Evolutionary conservation across 2,113 vertebrate species (phyloP).

Genomic region (Empidonax alnorum): DNA sequence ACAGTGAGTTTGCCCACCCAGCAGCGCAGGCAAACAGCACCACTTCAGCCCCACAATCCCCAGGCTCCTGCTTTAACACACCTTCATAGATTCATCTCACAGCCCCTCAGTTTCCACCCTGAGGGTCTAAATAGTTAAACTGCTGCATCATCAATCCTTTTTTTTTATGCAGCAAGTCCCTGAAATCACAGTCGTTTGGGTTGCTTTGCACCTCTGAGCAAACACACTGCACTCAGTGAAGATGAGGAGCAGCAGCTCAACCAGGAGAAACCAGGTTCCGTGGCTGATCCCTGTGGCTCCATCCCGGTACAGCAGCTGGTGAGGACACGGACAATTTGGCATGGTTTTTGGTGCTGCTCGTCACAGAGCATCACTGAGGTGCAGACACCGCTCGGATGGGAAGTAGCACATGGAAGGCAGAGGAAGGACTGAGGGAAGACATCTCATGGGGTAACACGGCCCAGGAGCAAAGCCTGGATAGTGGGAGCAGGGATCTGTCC

Average conservation of each 20-base stretch:
- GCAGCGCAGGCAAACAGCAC: neutral
- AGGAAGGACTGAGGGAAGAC: neutral
- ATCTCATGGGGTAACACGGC: fast-evolving
- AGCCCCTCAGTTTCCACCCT: neutral
- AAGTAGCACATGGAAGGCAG: neutral
- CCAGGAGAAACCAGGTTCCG: neutral
- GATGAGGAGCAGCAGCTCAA: neutral
- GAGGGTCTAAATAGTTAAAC: neutral
- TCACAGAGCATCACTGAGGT: neutral
- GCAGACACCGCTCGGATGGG: neutral
- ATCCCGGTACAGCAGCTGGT: neutral
- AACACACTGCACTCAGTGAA: neutral
- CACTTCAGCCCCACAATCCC: fast-evolving
- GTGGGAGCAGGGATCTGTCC: neutral
- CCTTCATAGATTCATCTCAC: neutral
- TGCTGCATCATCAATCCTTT: fast-evolving
- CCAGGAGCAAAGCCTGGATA: neutral
- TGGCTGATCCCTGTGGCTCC: neutral
- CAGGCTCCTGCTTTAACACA: neutral
- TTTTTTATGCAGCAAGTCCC: neutral
- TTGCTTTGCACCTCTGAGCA: neutral
- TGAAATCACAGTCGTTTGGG: neutral
- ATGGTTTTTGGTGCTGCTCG: fast-evolving
- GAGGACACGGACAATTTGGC: neutral
- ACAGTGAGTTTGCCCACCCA: neutral